Base-by-base conservation (phyloP, 2,888 invertebrate genomes). In the Cantharis rufa region DNA sequence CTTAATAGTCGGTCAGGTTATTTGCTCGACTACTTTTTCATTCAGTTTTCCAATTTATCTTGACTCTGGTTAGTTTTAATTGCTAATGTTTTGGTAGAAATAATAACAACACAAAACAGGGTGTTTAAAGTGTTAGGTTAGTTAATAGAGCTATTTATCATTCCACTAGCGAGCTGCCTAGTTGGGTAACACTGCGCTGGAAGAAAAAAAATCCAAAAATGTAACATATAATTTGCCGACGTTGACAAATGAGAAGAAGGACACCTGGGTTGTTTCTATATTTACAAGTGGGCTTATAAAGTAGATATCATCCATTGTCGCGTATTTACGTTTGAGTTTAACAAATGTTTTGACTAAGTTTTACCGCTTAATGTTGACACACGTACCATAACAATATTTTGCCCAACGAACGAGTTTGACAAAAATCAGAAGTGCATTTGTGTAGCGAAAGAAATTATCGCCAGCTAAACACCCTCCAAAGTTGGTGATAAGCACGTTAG, bases 221-320 rank as follows among this genome's bases (percentile, higher is more conserved):
- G 21, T 13, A 15, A 64, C 64, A 18, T 21, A 64, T 64, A 64
- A 64, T 64, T 64, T 64, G 2, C n/a, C 21, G 21, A 64, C 21
- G 21, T 21, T 64, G 64, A 64, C 21, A 64, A 64, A 64, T 64
- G 21, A 21, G 21, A 64, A 64, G 64, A 64, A 21, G 64, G 64
- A 32, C 64, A 64, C 64, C 64, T 64, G 64, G 21, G 64, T 64
- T 21, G 64, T 64, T 64, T 64, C 64, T 64, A n/a, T 64, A 64
- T 64, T 64, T 64, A 64, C 64, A 64, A 64, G 32, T 64, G 21
- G 21, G 64, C 64, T 64, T 64, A 64, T 64, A 64, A 64, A 64
- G 64, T 64, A 64, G 64, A 64, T 64, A 64, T 64, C 64, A 64
- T 64, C 16, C 21, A 64, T 64, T 64, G 16, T 16, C 18, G 64